Evolutionary conservation across 2,113 vertebrate species (phyloP).

Genomic region (Oophaga pumilio): DNA sequence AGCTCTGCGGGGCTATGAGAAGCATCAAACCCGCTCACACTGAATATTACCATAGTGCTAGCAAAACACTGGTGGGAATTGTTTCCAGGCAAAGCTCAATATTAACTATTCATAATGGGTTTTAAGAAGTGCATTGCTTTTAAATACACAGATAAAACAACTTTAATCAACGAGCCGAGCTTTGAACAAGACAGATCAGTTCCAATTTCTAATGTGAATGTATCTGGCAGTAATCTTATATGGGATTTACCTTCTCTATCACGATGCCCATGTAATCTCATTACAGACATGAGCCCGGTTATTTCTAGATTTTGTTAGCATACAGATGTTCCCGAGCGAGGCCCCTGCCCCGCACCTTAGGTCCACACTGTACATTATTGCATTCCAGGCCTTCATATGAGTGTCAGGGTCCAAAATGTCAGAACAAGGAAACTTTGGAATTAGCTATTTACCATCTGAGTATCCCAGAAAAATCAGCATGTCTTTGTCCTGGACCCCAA

Average conservation of each 20-base stretch:
- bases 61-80: slow-evolving; percentile 49
- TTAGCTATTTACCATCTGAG: too few relatives aligned
- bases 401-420: too few relatives aligned
- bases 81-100: slow-evolving; percentile 54
- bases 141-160: slow-evolving; percentile 57
- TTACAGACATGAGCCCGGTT: slow-evolving; percentile 10
- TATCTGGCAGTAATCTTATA: slow-evolving; percentile 24
- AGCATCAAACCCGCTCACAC: slow-evolving; percentile 49
- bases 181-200: slow-evolving; percentile 51
- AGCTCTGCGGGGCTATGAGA: slow-evolving; percentile 42
- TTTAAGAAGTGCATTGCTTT: slow-evolving; percentile 56
- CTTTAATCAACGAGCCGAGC: slow-evolving; percentile 47
- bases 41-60: slow-evolving; percentile 47
- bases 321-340: not conserved
- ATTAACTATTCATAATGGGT: slow-evolving; percentile 58
- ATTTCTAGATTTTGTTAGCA: not conserved
- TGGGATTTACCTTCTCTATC: slow-evolving; percentile 7
- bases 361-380: not conserved
- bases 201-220: slow-evolving; percentile 42
- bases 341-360: not conserved
- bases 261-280: not conserved
- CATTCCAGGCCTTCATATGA: not conserved
- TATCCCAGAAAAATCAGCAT: too few relatives aligned
- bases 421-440: too few relatives aligned
- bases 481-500: too few relatives aligned